Conservation (phyloP, 2,888 invertebrate species). For the Cataglyphis cursor region DNA sequence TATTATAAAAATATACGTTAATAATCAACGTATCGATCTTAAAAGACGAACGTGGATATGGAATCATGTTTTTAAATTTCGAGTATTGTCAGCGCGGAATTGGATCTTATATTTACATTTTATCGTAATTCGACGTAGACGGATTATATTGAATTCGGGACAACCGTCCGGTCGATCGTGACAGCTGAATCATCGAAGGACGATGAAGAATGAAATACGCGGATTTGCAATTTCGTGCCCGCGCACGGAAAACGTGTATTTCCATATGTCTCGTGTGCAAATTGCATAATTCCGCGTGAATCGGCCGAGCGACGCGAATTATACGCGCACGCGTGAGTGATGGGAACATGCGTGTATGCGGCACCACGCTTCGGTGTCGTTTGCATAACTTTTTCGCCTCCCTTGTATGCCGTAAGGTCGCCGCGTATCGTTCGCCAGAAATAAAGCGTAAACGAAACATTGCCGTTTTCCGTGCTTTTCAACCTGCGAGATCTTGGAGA, state of each 20-base stretch:
- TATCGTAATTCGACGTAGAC: slow-evolving; percentile 21
- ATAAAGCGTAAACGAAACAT: slow-evolving; percentile 32
- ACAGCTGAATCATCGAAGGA: slow-evolving; percentile 57
- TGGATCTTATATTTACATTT: slow-evolving; percentile 33
- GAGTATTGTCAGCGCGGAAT: slow-evolving; percentile 11
- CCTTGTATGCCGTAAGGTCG: slow-evolving; percentile 17
- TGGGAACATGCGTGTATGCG: slow-evolving; percentile 4
- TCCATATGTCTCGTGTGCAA: slow-evolving; percentile 67
- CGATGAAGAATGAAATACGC: slow-evolving; percentile 45
- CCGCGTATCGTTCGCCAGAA: slow-evolving; percentile 45
- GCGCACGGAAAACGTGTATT: slow-evolving; percentile 55
- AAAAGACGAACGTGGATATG: background rate
- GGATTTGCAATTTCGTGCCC: slow-evolving; percentile 56
- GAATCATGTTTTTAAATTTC: background rate
- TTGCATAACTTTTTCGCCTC: slow-evolving; percentile 65
- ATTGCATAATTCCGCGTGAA: slow-evolving; percentile 66
- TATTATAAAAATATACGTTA: background rate
- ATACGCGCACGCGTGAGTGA: slow-evolving; percentile 29
- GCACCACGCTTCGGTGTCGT: slow-evolving; percentile 49
- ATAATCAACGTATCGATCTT: background rate
- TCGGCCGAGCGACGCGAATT: slow-evolving; percentile 51
- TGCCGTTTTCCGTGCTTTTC: background rate
- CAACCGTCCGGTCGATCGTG: slow-evolving; percentile 40
- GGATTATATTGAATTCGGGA: slow-evolving; percentile 7
- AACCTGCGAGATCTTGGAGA: background rate